A percentile compares a stretch with the other conserved stretches of the same genome.
phyloP scores from a whole-genome alignment of 2,888 invertebrate genomes.

The Craniophora ligustri region DNA sequence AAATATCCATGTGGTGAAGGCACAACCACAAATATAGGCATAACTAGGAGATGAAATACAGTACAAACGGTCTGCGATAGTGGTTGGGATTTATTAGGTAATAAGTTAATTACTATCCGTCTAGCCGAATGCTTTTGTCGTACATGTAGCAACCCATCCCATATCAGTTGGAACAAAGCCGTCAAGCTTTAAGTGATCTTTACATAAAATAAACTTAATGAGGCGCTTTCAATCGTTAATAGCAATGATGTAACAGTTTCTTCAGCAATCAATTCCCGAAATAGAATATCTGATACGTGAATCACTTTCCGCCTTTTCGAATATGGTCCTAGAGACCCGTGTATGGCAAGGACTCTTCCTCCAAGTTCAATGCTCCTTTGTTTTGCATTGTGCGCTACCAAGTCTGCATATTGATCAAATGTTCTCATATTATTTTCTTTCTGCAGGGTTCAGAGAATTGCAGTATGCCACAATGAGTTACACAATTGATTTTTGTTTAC shows the following conservation, averaged over 20 bases:
- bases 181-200: not conserved
- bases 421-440: constrained; percentile 50
- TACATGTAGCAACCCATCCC: constrained; percentile 2
- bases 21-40: no score
- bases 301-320: constrained; percentile 67
- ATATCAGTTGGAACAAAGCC: constrained; percentile 1
- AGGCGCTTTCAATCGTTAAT: constrained; percentile 29
- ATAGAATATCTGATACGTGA: constrained; percentile 69
- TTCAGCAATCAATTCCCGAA: constrained; percentile 54
- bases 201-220: constrained; percentile 33
- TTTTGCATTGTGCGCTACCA: constrained; percentile 77
- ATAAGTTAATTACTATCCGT: constrained; percentile 29
- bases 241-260: constrained; percentile 54
- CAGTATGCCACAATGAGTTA: constrained; percentile 26
- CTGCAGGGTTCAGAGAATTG: constrained; percentile 34
- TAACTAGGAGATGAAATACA: no score
- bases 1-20: no score
- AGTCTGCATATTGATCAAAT: constrained; percentile 80
- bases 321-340: constrained; percentile 69
- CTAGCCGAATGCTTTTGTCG: constrained; percentile 4
- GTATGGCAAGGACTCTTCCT: constrained; percentile 81
- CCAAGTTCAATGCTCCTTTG: constrained; percentile 83
- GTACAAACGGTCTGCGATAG: constrained; percentile 29
- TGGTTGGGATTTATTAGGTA: constrained; percentile 29
- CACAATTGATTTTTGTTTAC: constrained; percentile 23